Conservation (phyloP, 2,797 vertebrate species). For the Chelidonichthys spinosus region DNA sequence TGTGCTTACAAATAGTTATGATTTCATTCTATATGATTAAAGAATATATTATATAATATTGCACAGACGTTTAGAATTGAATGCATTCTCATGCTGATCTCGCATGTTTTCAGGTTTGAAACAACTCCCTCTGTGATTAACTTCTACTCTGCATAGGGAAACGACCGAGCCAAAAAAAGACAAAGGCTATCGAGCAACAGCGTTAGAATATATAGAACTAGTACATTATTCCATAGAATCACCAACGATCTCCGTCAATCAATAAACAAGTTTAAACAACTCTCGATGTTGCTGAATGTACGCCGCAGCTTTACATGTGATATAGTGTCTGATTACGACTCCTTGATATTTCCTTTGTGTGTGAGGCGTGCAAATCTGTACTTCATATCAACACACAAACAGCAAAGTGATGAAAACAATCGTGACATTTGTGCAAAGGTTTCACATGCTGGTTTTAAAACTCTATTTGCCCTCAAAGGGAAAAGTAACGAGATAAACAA, state of each 20-base stretch:
- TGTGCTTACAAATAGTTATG: conserved; percentile 40
- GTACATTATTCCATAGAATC: conserved; percentile 42
- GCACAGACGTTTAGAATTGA: conserved; percentile 44
- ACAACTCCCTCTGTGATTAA: conserved; percentile 12
- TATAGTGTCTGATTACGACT: conserved; percentile 7
- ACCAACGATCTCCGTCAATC: conserved; percentile 31
- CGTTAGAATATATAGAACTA: conserved; percentile 47
- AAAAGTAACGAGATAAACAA: conserved; percentile 15
- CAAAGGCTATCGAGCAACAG: conserved; percentile 49
- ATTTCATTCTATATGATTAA: conserved; percentile 32
- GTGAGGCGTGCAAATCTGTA: conserved; percentile 32
- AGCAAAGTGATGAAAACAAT: conserved; percentile 21
- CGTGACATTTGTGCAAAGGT: conserved; percentile 43
- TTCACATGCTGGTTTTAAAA: conserved; percentile 49
- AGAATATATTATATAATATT: conserved; percentile 47
- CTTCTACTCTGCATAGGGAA: conserved; percentile 57
- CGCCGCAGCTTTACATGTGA: conserved; percentile 11
- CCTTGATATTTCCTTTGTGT: background rate
- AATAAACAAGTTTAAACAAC: conserved; percentile 32
- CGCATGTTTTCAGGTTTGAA: conserved; percentile 52
- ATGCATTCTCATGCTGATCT: conserved; percentile 60
- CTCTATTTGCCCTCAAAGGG: conserved; percentile 22
- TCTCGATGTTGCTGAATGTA: conserved; percentile 10
- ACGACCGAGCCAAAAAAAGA: conserved; percentile 34
- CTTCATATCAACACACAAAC: conserved; percentile 7